Base-by-base conservation (phyloP, 2,797 vertebrate genomes). In the Carapus acus region DNA sequence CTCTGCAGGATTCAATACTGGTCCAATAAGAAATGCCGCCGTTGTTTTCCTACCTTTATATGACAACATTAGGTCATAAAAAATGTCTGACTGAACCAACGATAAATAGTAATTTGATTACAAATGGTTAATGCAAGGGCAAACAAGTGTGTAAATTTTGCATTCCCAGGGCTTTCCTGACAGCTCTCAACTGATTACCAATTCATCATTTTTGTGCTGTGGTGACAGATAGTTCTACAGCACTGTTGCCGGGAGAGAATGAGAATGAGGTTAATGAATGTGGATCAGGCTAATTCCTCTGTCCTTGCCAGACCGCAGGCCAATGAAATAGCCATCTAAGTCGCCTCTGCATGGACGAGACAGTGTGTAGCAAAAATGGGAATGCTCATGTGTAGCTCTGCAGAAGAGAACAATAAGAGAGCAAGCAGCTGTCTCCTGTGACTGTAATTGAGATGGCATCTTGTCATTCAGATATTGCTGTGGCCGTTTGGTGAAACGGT, bases 221-320 rank as follows among this genome's bases (percentile, higher is more conserved):
- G 72, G 76, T 83, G 83, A 86, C 84, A 83, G 76, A 71, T 71
- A 73, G 77, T 75, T 83, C 81, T 77, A 70, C 65, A 71, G 74
- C 61, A 70, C 55, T 72, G 74, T 69, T 77, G 79, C 86, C 82
- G 80, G 67, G 71, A n/a, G 75, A 86, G 86, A 88, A 86, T 88
- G 75, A 79, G 73, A 86, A 85, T 84, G 82, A 86, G 85, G 85
- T 88, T 87, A 88, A 86, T 85, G 83, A 88, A 88, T 87, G 82
- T 76, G 80, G 78, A 88, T 86, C 81, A 83, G 81, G 83, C 83
- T 86, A 88, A 88, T 88, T 88, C 77, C 69, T 73, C 77, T 74
- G 66, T 85, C 84, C 83, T 86, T 85, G 81, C 81, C 82, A 87
- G 67, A 83, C 78, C 70, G 54, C 76, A 69, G 69, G 67, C 69